Conservation (phyloP, 2,888 invertebrate species). For the Zaprionus obscuricornis region DNA sequence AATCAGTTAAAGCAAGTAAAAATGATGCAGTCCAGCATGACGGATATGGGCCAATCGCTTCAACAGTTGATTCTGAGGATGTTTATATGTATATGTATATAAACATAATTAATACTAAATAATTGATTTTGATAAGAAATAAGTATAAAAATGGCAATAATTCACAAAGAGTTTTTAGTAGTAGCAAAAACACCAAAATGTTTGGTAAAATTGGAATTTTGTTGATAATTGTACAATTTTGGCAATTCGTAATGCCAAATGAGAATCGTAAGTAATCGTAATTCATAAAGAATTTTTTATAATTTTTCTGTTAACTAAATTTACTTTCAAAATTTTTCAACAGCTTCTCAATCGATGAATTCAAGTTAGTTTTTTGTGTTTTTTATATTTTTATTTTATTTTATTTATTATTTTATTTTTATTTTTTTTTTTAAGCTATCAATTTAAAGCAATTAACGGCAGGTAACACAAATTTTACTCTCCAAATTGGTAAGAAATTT, state of each 20-base stretch:
- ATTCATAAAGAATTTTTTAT: neutral
- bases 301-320: no score
- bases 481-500: conserved; percentile 31
- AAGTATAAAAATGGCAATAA: conserved; percentile 18
- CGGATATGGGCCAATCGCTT: no score
- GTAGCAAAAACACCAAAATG: conserved; percentile 4
- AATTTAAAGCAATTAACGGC: neutral
- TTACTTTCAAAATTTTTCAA: neutral
- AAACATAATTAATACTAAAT: no score
- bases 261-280: conserved; percentile 7
- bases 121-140: no score
- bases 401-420: no score
- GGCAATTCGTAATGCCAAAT: conserved; percentile 17
- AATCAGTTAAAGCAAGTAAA: no score
- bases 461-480: neutral
- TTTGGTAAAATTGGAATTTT: conserved; percentile 5
- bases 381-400: neutral
- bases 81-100: no score
- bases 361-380: neutral
- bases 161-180: neutral
- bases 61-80: no score
- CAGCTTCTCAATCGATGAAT: neutral
- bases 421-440: no score
- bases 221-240: conserved; percentile 19
- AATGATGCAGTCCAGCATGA: no score